Evolutionary conservation across 1,140 invertebrate genomes (phyloP).

Genomic region (Megalopta genalis): DNA sequence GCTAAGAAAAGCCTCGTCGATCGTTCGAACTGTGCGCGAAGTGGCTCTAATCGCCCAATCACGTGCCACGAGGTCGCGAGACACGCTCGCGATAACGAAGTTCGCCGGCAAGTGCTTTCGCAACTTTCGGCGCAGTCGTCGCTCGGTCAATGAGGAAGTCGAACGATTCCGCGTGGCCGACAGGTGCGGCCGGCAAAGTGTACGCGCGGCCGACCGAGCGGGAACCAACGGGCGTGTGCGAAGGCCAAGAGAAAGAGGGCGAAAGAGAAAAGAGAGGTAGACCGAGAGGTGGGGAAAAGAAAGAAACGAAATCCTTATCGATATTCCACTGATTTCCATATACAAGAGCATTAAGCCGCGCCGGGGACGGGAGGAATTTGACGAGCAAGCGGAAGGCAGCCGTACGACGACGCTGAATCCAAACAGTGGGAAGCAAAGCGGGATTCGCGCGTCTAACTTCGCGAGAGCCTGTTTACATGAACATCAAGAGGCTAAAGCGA

Average conservation of each 20-base stretch:
- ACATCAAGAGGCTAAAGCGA: conserved; percentile 12
- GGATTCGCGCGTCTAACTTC: conserved; percentile 15
- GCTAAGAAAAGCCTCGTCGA: too few relatives aligned
- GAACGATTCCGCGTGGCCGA: conserved; percentile 16
- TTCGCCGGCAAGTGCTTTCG: conserved; percentile 49
- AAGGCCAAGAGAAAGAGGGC: background rate
- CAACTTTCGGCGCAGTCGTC: conserved; percentile 52
- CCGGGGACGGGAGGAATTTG: conserved; percentile 10
- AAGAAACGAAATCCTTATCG: conserved; percentile 7
- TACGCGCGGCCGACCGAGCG: background rate
- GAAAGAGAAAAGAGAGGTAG: background rate
- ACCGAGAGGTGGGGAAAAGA: background rate
- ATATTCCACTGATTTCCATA: conserved; percentile 32
- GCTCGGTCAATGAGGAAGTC: conserved; percentile 15
- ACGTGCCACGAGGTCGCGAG: conserved; percentile 68
- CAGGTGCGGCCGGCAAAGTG: conserved; percentile 2
- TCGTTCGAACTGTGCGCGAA: conserved; percentile 52
- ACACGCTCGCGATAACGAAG: conserved; percentile 61
- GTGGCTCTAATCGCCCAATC: conserved; percentile 71
- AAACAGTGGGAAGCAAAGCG: conserved; percentile 4
- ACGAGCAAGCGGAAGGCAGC: background rate
- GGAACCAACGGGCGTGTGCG: too few relatives aligned
- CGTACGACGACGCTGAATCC: conserved; percentile 7
- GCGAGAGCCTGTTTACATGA: conserved; percentile 7
- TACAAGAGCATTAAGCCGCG: background rate